phyloP scores from a whole-genome alignment of 2,797 vertebrate species.

The Australoheros facetus region DNA sequence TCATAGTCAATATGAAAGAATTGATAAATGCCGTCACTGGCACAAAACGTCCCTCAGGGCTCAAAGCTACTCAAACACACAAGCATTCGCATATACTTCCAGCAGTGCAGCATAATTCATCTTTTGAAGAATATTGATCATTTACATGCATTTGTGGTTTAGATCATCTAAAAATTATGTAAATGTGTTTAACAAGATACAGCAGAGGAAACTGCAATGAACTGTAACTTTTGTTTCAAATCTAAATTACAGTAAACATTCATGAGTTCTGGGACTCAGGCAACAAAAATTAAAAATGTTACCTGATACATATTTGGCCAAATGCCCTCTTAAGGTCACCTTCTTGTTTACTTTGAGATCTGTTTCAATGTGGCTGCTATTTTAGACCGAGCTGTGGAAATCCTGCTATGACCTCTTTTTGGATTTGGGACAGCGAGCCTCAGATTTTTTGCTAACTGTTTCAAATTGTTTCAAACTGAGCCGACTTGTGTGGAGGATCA shows the following conservation, averaged over 20 bases:
- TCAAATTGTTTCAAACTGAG: background rate
- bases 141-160: conserved; percentile 51
- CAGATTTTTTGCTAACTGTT: background rate
- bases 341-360: background rate
- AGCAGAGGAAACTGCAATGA: background rate
- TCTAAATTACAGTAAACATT: background rate
- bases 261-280: background rate
- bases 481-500: background rate
- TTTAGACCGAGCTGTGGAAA: background rate
- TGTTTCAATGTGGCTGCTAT: background rate
- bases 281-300: background rate
- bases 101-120: conserved; percentile 51
- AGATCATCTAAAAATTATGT: conserved; percentile 29
- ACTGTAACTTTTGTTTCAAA: background rate
- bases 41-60: conserved; percentile 15
- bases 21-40: conserved; percentile 68
- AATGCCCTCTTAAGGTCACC: background rate
- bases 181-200: conserved; percentile 24
- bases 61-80: conserved; percentile 11
- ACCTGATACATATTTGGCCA: background rate
- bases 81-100: background rate
- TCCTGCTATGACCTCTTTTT: background rate
- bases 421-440: background rate
- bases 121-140: conserved; percentile 54
- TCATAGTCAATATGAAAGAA: conserved; percentile 62